phyloP scores from a whole-genome alignment of 2,113 vertebrate species.

The Cavia porcellus region DNA sequence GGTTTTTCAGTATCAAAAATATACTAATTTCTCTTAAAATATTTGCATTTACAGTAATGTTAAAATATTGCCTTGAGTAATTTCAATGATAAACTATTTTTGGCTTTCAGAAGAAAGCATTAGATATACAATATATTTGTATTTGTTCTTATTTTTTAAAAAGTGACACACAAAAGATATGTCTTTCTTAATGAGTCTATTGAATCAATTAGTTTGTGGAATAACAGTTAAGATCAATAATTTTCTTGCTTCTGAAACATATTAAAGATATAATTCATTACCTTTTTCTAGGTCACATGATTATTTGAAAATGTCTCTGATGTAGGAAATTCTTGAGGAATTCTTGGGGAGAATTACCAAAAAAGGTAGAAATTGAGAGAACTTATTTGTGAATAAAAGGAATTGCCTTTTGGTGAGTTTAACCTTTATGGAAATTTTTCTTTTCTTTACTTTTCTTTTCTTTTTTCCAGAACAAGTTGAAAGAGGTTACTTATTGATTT shows the following conservation, averaged over 20 bases:
- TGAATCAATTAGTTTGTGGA: background rate
- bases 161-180: background rate
- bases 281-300: background rate
- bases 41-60: background rate
- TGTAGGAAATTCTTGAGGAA: background rate
- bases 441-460: background rate
- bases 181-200: background rate
- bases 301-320: background rate
- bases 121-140: background rate
- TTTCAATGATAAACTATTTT: background rate
- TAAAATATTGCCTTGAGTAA: background rate
- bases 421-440: background rate
- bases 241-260: background rate
- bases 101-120: background rate
- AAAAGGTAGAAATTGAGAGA: background rate
- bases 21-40: background rate
- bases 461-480: background rate
- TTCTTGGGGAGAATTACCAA: background rate
- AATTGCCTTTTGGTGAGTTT: background rate
- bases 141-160: background rate
- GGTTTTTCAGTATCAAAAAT: background rate
- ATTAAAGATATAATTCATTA: background rate
- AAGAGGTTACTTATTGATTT: background rate
- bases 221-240: background rate
- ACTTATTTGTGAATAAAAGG: background rate